Percentiles rank a stretch among this genome's conserved stretches.
phyloP scores from a whole-genome alignment of 2,888 invertebrate genomes.

The Cheilosia soror region DNA sequence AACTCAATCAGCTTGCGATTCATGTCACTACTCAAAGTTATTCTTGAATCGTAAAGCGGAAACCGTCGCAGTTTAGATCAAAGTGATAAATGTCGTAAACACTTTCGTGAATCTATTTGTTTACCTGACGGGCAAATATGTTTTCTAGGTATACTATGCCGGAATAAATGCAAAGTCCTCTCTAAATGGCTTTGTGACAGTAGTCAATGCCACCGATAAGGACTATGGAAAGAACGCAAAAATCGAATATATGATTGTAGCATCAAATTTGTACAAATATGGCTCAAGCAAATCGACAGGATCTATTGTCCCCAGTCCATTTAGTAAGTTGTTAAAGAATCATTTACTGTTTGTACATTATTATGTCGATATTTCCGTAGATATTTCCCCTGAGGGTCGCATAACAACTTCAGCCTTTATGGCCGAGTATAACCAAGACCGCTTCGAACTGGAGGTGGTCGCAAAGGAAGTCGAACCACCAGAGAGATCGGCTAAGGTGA shows the following conservation, averaged over 20 bases:
- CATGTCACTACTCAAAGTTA: too few species aligned
- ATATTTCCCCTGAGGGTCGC: conserved; percentile 82
- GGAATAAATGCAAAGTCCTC: conserved; percentile 91
- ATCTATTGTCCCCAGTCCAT: conserved; percentile 94
- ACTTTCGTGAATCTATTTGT: too few species aligned
- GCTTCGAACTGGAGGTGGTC: conserved; percentile 92
- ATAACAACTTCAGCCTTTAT: conserved; percentile 90
- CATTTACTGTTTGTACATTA: neutral
- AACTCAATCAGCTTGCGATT: too few species aligned
- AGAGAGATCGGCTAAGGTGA: conserved; percentile 89
- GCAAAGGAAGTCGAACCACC: conserved; percentile 93
- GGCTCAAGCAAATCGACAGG: conserved; percentile 91
- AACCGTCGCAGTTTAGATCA: too few species aligned
- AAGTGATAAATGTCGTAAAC: too few species aligned
- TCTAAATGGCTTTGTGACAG: conserved; percentile 89
- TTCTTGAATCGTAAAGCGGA: too few species aligned
- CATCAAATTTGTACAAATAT: conserved; percentile 92
- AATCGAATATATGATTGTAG: conserved; percentile 91
- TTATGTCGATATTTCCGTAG: conserved; percentile 67
- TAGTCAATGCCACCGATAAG: conserved; percentile 91
- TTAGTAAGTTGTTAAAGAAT: conserved; percentile 81
- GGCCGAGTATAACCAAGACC: conserved; percentile 94
- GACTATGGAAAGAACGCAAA: conserved; percentile 94
- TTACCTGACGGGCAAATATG: conserved; percentile 17
- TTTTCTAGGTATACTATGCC: conserved; percentile 82